A percentile compares a stretch with the other conserved stretches of the same genome.
Conservation (phyloP, 2,113 vertebrate species). For the Microtus pennsylvanicus region DNA sequence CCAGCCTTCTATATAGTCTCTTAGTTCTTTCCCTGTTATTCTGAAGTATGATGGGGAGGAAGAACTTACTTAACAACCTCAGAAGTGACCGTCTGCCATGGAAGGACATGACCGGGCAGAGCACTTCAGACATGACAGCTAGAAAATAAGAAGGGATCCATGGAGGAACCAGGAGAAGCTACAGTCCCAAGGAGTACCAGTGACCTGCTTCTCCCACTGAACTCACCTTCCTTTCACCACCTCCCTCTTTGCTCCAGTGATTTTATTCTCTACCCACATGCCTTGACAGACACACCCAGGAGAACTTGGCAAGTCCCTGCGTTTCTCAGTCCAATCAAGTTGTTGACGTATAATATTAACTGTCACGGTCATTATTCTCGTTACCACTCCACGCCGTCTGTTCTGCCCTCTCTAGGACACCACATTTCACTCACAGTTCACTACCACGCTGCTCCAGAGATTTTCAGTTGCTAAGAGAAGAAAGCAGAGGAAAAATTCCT, state of each 20-base stretch:
- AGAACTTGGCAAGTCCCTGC: not conserved
- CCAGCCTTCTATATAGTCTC: not conserved
- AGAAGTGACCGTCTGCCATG: too few species aligned
- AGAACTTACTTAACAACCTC: not conserved
- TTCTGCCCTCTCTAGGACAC: not conserved
- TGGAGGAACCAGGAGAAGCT: not conserved
- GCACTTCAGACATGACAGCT: not conserved
- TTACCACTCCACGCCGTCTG: not conserved
- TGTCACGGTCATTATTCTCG: not conserved
- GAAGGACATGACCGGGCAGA: not conserved
- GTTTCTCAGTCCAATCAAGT: not conserved
- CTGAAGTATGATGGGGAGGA: too few species aligned
- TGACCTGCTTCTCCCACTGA: not conserved
- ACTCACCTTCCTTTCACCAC: not conserved
- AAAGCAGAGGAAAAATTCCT: not conserved
- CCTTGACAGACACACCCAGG: not conserved
- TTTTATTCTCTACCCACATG: not conserved
- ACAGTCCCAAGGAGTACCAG: not conserved
- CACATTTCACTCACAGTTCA: not conserved
- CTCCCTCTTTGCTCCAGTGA: not conserved
- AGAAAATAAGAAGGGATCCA: not conserved
- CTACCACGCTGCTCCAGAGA: not conserved
- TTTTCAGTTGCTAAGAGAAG: not conserved
- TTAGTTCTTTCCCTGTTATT: not conserved
- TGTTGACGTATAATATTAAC: not conserved